Evolutionary conservation across 1,140 invertebrate species (phyloP), one percentile per base, ranked within the genome.

Genomic region (Danaus plexippus): DNA sequence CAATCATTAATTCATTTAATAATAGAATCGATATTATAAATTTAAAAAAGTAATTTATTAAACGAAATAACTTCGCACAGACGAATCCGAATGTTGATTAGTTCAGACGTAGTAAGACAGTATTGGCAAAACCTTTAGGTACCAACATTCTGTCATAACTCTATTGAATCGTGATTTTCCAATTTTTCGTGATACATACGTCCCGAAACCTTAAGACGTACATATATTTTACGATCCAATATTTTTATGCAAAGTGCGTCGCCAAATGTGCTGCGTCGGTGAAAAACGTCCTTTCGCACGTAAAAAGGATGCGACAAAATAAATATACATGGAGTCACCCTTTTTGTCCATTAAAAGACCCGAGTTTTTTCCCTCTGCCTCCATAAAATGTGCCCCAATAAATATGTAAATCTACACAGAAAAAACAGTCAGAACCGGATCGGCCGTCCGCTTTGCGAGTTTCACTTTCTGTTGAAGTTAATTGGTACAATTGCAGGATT

Each of bases 271-370:
- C 69, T 66, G 59, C 67, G 74, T 70, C 60, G 72, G 67, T 71
- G 75, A 79, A 84, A 85, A 82, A 71, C 76, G 80, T 83, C 79
- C 80, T 84, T 80, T 83, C 66, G 77, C 77, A 77, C 83, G 80
- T 85, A 85, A 87, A 87, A 87, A 85, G 80, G 83, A 85, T 85
- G 81, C 78, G 81, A 79, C 80, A 87, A 69, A 84, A 85, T 87
- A 85, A 87, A 87, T 87, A 86, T 83, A 86, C 82, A 85, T 67
- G 61, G 60, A 78, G 79, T 75, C 81, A 83, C 84, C 84, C 80
- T 86, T 87, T 87, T 85, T 80, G 80, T 85, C 81, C 79, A 87
- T 85, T 81, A 86, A 83, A 87, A 80, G 71, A 75, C 73, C 80
- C 73, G 71, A 77, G 75, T 68, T 83, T 80, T 84, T 83, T 87